These are phyloP conservation scores for Schlechtendalia chinensis DNA, from an alignment of 1,140 invertebrate species.

Conservation along the genomic window DNA sequence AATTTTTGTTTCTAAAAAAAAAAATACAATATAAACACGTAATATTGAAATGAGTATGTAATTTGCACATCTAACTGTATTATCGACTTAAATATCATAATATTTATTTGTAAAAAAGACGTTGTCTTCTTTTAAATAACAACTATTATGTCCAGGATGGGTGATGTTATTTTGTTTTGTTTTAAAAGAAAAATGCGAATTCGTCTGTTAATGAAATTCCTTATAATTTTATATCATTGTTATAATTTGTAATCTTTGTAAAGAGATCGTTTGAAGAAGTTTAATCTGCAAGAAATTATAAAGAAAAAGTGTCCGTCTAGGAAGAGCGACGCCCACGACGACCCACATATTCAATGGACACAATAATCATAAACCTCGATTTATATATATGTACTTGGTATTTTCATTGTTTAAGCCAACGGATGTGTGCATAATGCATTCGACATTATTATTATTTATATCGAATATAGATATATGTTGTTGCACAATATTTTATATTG, in stretches of 20 bases:
- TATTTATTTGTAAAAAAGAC: not conserved
- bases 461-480: not conserved
- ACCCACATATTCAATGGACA: constrained; percentile 17
- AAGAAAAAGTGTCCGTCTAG: too few relatives aligned
- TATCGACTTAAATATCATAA: not conserved
- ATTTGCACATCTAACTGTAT: too few relatives aligned
- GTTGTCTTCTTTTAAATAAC: not conserved
- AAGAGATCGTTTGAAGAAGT: not conserved
- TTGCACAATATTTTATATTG: constrained; percentile 20
- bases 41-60: not conserved
- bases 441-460: not conserved
- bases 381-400: not conserved
- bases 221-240: not conserved
- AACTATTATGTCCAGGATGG: not conserved
- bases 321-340: not conserved
- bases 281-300: not conserved
- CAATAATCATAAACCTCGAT: constrained; percentile 15
- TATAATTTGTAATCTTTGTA: not conserved
- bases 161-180: not conserved
- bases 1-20: not conserved
- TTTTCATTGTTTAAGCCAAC: constrained; percentile 7
- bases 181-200: not conserved
- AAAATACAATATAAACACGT: not conserved
- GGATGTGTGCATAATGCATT: not conserved
- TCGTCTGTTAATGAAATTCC: not conserved